Evolutionary conservation across 1,140 invertebrate species (phyloP).

Genomic region (Drosophila yakuba): DNA sequence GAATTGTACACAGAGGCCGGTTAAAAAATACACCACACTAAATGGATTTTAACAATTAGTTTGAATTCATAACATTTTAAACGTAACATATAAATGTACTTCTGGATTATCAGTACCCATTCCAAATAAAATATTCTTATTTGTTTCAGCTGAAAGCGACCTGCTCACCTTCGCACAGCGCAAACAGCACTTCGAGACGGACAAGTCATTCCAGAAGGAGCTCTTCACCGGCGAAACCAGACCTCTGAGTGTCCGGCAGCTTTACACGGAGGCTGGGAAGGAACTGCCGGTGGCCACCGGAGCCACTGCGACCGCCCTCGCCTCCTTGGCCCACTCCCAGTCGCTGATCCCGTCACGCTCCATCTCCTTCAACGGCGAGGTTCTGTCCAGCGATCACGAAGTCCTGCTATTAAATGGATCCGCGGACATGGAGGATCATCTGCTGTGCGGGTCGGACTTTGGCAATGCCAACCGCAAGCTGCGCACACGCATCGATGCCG

Average conservation of each 20-base stretch:
- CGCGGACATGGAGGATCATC: conserved; percentile 83
- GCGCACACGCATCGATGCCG: conserved; percentile 90
- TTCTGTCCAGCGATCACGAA: conserved; percentile 82
- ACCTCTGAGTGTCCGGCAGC: conserved; percentile 86
- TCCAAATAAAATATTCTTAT: conserved; percentile 44
- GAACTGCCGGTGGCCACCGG: conserved; percentile 76
- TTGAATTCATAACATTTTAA: background rate
- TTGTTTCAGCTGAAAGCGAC: conserved; percentile 92
- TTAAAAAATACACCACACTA: background rate
- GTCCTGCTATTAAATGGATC: conserved; percentile 46
- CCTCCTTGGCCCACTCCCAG: conserved; percentile 72
- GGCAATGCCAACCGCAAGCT: conserved; percentile 89
- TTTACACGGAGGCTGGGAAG: conserved; percentile 90
- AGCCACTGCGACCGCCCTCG: conserved; percentile 33
- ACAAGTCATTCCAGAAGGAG: conserved; percentile 87
- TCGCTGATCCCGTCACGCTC: conserved; percentile 57
- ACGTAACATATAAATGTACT: too few species aligned
- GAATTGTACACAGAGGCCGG: background rate
- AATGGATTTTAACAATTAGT: too few species aligned
- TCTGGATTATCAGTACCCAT: too few species aligned
- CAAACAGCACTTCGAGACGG: conserved; percentile 90
- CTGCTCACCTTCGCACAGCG: conserved; percentile 91
- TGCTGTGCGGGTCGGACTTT: conserved; percentile 92
- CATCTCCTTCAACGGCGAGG: conserved; percentile 66
- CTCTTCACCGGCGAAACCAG: conserved; percentile 89